phyloP scores from a whole-genome alignment of 2,888 invertebrate genomes.

The Amphiduros pacificus region DNA sequence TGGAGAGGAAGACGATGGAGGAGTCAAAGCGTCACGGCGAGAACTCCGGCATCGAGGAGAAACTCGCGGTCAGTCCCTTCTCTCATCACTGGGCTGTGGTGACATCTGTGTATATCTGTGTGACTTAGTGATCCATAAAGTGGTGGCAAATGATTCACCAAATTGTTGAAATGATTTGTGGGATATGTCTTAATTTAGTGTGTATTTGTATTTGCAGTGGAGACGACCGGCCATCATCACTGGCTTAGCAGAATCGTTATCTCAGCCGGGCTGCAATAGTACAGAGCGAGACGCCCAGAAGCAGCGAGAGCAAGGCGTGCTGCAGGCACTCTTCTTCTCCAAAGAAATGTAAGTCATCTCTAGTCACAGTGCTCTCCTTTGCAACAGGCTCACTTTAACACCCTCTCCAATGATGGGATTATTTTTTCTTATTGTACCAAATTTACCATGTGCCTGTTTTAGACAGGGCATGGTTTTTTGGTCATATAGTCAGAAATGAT shows the following conservation, averaged over 20 bases:
- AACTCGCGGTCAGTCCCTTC: too few species aligned
- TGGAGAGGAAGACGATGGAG: conserved; percentile 68
- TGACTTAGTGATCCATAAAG: too few species aligned
- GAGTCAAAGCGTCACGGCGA: conserved; percentile 36
- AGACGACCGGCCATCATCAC: conserved; percentile 70
- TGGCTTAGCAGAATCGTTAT: conserved; percentile 57
- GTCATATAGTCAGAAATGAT: too few species aligned
- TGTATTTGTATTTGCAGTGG: conserved; percentile 64
- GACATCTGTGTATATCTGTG: too few species aligned
- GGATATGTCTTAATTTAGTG: neutral
- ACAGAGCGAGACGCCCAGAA: conserved; percentile 85
- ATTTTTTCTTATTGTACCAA: too few species aligned
- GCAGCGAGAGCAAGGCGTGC: conserved; percentile 80
- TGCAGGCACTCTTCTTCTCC: conserved; percentile 63
- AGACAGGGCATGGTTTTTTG: too few species aligned
- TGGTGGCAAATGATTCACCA: too few species aligned
- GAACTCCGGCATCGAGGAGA: neutral
- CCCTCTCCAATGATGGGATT: too few species aligned
- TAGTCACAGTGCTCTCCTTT: too few species aligned
- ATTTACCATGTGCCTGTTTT: too few species aligned
- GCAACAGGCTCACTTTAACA: too few species aligned
- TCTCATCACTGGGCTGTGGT: too few species aligned
- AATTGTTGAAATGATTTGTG: neutral
- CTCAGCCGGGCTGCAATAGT: conserved; percentile 67
- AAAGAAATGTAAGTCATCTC: conserved; percentile 40